Conservation (phyloP, 2,113 vertebrate genomes). For the Pavo muticus region DNA sequence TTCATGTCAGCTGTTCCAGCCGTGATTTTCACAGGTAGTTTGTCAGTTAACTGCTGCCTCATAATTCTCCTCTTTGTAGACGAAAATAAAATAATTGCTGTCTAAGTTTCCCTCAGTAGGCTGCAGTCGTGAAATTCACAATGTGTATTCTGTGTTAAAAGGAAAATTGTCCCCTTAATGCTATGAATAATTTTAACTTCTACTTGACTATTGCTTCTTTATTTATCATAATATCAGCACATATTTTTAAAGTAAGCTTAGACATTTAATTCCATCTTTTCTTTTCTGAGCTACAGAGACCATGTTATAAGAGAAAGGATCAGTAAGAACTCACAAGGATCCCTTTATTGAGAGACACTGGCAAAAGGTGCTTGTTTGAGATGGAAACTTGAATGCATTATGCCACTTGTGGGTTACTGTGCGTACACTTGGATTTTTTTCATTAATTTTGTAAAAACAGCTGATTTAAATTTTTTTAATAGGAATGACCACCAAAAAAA, state of each 20-base stretch:
- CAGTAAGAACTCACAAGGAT: conserved; percentile 5
- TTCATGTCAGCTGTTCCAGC: neutral
- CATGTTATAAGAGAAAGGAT: neutral
- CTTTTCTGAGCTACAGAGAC: neutral
- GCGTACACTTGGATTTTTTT: neutral
- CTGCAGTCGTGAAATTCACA: neutral
- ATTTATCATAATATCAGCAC: conserved; percentile 32
- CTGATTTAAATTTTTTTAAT: conserved; percentile 5
- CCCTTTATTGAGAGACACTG: conserved; percentile 36
- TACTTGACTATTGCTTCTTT: conserved; percentile 3
- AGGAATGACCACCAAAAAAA: neutral
- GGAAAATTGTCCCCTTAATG: neutral
- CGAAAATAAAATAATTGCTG: neutral
- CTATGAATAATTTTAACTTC: conserved; percentile 27
- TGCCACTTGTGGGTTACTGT: neutral
- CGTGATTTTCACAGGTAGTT: conserved; percentile 24
- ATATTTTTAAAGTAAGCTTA: conserved; percentile 3
- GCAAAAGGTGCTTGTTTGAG: neutral
- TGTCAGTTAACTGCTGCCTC: neutral
- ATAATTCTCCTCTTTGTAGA: neutral
- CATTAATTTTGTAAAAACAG: conserved; percentile 31
- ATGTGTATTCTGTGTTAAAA: neutral
- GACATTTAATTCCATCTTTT: conserved; percentile 5
- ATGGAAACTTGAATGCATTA: conserved; percentile 14
- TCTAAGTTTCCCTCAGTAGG: conserved; percentile 8